Base-by-base conservation (phyloP, 2,113 vertebrate genomes). In the Vicugna pacos region DNA sequence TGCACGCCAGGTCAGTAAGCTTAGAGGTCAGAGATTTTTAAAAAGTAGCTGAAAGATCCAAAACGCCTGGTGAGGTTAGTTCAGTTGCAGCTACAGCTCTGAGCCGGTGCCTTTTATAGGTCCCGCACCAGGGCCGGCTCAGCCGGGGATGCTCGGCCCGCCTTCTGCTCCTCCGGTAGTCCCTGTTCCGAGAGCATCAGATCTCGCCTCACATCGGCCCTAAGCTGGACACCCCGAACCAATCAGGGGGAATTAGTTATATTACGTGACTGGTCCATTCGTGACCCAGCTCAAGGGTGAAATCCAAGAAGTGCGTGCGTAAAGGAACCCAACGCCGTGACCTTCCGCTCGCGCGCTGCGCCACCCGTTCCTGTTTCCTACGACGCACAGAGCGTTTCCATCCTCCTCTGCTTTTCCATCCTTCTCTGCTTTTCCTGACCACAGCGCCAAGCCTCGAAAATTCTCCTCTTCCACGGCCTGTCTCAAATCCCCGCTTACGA, bases 21-120 rank as follows among this genome's bases (percentile, higher is more conserved):
- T 88, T 73, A 0, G 0, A 92, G 84, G 96, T 85, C 93, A 96
- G 65, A 52, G 93, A 56, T 85, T 86, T 93, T 93, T 73, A 46
- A 90, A 89, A 62, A 77, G 70, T 65, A 76, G 54, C 67, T 72
- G 64, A 79, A 67, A 95, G 94, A 70, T 52, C 70, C 28, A 1
- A 14, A 70, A 69, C 30, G 65, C 82, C 11, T 17, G 56, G 60
- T 19, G 22, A 62, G 16, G n/a, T 73, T 80, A 64, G 32, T 62
- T 87, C 83, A 42, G 73, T 62, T 16, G 50, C 12, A 92, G 75
- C 52, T 67, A 8, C 38, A 3, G 38, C 82, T 96, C 76, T 38
- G 56, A 60, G 58, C 6, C 30, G 65, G 70, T 73, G 85, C 69
- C 42, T 38, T 92, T 90, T 87, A 60, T 35, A 38, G n/a, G 48